Conservation (phyloP, 2,888 invertebrate species). For the Scrobipalpa costella region DNA sequence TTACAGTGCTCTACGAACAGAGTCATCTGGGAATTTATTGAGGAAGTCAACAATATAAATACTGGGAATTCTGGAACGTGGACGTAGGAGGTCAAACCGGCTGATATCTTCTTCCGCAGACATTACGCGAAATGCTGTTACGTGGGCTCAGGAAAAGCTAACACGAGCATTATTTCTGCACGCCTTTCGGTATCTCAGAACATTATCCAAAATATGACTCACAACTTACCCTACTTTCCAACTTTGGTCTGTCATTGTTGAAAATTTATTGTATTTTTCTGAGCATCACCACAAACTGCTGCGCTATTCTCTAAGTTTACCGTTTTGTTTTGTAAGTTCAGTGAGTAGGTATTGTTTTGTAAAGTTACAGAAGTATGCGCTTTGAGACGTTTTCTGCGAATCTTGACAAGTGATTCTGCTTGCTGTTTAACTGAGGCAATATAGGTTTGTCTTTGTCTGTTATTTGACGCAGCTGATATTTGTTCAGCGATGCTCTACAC, state of each 20-base stretch:
- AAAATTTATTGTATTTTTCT: conserved; percentile 24
- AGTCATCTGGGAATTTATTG: conserved; percentile 35
- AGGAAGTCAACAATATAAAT: conserved; percentile 45
- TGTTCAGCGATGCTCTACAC: conserved; percentile 49
- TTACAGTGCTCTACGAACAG: conserved; percentile 6
- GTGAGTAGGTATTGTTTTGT: conserved; percentile 8
- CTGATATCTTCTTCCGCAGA: conserved; percentile 40
- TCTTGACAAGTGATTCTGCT: neutral
- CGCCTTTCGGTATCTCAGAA: conserved; percentile 36
- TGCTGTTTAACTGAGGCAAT: no score
- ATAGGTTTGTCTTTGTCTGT: neutral
- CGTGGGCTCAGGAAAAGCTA: conserved; percentile 47
- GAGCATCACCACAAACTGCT: conserved; percentile 11
- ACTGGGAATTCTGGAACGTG: conserved; percentile 46
- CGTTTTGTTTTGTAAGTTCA: conserved; percentile 29
- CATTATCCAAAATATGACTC: conserved; percentile 23
- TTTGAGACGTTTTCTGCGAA: neutral
- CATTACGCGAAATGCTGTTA: conserved; percentile 46
- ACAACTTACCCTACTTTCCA: conserved; percentile 22
- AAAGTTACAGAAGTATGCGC: conserved; percentile 11
- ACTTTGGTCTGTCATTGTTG: conserved; percentile 22
- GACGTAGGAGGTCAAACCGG: conserved; percentile 46
- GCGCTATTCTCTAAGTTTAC: conserved; percentile 19
- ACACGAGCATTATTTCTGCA: conserved; percentile 41
- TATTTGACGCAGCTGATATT: neutral